Base-by-base conservation (phyloP, 92 coral and sea anemone species). In the Palythoa grandiflora region DNA sequence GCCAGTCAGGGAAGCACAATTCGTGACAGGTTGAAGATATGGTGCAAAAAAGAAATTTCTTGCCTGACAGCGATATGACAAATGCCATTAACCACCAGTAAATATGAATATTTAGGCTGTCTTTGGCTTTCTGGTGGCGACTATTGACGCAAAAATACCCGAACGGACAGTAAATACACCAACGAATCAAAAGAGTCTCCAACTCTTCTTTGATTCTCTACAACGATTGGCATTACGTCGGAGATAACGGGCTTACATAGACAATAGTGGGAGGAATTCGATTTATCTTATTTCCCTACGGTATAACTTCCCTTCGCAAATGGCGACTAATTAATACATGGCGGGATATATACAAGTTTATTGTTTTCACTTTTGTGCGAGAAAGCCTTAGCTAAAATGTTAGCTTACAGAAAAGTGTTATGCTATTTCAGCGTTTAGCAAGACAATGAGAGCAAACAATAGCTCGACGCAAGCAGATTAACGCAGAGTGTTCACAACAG, bases 231-330 rank as follows among this genome's bases (percentile, higher is more conserved):
- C 73, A 44, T 63, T 10, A 13, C 73, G 48, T 14, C 20, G 63
- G 9, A 40, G 75, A 81, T 81, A 81, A 77, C 83, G 75, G 75
- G 39, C 38, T 44, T 65, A 19, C 60, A 71, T 84, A 77, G 89
- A 91, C 84, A 91, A 88, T 87, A 74, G 89, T 83, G 88, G 83
- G 79, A 71, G 70, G 93, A 74, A 91, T 91, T 88, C 93, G 84
- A 81, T 87, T 91, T 91, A 88, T 83, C 78, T 75, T 60, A 68
- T 89, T 76, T 84, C 86, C 84, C 86, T 47, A 77, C 80, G 88
- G 91, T 77, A 84, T 77, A 83, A 88, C 88, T 88, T 91, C 89
- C 86, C 83, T 44, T 90, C 83, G 87, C 93, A 91, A 91, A 91
- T 88, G 93, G 91, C 81, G 83, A 83, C 86, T 90, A 88, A 91